Percentiles rank a stretch among this genome's conserved stretches.
phyloP scores from a whole-genome alignment of 2,113 vertebrate species.

The Helogale parvula region DNA sequence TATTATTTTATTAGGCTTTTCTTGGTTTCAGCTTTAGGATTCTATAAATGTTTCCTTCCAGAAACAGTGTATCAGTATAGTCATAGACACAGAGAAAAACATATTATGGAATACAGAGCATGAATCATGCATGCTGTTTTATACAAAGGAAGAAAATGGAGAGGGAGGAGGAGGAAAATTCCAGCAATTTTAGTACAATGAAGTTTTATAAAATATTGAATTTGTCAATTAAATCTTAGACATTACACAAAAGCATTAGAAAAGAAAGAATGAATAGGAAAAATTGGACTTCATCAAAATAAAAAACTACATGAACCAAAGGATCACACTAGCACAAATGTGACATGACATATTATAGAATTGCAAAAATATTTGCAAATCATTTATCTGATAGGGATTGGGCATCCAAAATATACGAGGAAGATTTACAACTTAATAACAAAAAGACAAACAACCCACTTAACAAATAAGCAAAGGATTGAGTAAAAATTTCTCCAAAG shows the following conservation, averaged over 20 bases:
- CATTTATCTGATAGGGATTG: background rate
- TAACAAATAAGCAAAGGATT: background rate
- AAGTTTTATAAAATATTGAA: background rate
- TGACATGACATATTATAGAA: background rate
- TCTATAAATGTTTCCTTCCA: background rate
- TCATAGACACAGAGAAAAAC: background rate
- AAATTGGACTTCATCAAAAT: background rate
- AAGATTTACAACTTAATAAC: background rate
- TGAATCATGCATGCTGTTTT: background rate
- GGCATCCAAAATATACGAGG: background rate
- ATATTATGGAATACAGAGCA: background rate
- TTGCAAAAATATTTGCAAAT: background rate
- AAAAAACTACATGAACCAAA: background rate
- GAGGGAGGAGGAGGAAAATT: background rate
- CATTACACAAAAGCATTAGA: background rate
- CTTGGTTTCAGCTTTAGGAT: background rate
- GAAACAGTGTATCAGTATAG: background rate
- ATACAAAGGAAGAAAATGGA: background rate
- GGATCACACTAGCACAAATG: background rate
- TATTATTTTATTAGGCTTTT: background rate
- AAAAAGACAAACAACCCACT: background rate
- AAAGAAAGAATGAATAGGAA: background rate
- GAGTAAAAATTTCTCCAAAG: background rate
- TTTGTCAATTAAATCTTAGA: background rate
- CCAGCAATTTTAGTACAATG: background rate